These are phyloP conservation scores for Aurelia coerulea DNA, from an alignment of 30 jellyfish, hydroid and myxozoan species.

Conservation along the genomic window DNA sequence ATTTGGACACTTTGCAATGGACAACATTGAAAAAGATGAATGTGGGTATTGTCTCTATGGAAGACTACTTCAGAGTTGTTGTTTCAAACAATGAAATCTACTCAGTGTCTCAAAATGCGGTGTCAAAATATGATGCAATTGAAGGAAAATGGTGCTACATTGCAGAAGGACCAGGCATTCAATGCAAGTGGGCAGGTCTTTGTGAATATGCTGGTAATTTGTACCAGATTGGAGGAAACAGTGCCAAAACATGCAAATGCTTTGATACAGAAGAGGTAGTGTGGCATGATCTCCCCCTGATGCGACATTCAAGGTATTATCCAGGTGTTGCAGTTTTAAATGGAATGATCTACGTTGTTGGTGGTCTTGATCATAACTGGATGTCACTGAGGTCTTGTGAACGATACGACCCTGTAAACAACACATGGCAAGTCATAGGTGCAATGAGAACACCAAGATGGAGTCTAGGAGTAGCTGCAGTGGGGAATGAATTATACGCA, in stretches of 20 bases:
- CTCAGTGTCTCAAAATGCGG: slow-evolving; percentile 79
- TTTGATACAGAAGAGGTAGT: slow-evolving; percentile 63
- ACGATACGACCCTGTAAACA: slow-evolving; percentile 76
- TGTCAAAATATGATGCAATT: slow-evolving; percentile 87
- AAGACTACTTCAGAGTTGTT: slow-evolving; percentile 92
- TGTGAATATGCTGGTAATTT: slow-evolving; percentile 79
- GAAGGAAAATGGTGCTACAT: slow-evolving; percentile 81
- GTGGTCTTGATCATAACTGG: slow-evolving; percentile 96
- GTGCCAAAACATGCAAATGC: slow-evolving; percentile 76
- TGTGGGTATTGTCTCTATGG: slow-evolving; percentile 82
- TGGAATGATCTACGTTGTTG: slow-evolving; percentile 87
- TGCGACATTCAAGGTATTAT: slow-evolving; percentile 81
- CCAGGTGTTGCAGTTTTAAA: slow-evolving; percentile 97
- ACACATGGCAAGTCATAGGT: slow-evolving; percentile 80
- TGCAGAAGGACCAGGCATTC: slow-evolving; percentile 97
- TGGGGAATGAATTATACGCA: slow-evolving; percentile 76
- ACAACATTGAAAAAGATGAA: slow-evolving; percentile 82
- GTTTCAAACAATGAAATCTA: slow-evolving; percentile 90
- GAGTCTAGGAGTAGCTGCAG: slow-evolving; percentile 96
- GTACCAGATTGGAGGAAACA: slow-evolving; percentile 94
- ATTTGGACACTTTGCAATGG: slow-evolving; percentile 93
- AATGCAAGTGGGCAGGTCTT: slow-evolving; percentile 97
- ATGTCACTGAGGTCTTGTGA: slow-evolving; percentile 83
- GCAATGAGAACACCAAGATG: slow-evolving; percentile 86
- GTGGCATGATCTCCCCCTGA: slow-evolving; percentile 88